Conservation (phyloP, 2,888 invertebrate species). For the Dynastes maya region DNA sequence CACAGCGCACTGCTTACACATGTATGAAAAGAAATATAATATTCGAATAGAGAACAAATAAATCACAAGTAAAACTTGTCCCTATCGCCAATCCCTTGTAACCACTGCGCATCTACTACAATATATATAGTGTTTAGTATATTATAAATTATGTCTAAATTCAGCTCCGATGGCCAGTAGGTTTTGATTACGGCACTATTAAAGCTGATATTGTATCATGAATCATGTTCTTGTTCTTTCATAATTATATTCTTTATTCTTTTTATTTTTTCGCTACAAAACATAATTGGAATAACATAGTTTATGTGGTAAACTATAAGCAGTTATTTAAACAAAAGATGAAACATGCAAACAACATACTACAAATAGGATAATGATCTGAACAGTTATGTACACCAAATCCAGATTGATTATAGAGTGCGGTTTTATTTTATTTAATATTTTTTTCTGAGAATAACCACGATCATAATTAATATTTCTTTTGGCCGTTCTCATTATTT, state of each 20-base stretch:
- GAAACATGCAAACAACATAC: constrained; percentile 67
- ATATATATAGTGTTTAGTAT: constrained; percentile 65
- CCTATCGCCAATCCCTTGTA: constrained; percentile 70
- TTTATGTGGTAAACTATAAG: constrained; percentile 67
- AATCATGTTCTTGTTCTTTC: constrained; percentile 58
- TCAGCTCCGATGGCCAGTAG: constrained; percentile 60
- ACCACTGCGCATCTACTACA: constrained; percentile 69
- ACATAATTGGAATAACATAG: constrained; percentile 61
- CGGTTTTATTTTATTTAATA: constrained; percentile 40
- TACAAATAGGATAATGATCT: constrained; percentile 62
- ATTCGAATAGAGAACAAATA: constrained; percentile 69
- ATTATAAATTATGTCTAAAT: constrained; percentile 66
- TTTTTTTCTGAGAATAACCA: constrained; percentile 47
- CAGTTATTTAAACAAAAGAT: constrained; percentile 66
- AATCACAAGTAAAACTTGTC: constrained; percentile 67
- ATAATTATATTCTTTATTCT: constrained; percentile 47
- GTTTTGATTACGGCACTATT: constrained; percentile 59
- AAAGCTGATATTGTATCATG: constrained; percentile 59
- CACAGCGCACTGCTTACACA: constrained; percentile 66
- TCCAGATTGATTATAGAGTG: constrained; percentile 62
- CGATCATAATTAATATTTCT: constrained; percentile 27
- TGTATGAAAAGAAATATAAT: constrained; percentile 66
- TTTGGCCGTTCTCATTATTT: constrained; percentile 24
- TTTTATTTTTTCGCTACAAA: constrained; percentile 58
- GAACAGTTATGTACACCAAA: constrained; percentile 65